phyloP scores from a whole-genome alignment of 2,797 vertebrate species.

The Salmo trutta region DNA sequence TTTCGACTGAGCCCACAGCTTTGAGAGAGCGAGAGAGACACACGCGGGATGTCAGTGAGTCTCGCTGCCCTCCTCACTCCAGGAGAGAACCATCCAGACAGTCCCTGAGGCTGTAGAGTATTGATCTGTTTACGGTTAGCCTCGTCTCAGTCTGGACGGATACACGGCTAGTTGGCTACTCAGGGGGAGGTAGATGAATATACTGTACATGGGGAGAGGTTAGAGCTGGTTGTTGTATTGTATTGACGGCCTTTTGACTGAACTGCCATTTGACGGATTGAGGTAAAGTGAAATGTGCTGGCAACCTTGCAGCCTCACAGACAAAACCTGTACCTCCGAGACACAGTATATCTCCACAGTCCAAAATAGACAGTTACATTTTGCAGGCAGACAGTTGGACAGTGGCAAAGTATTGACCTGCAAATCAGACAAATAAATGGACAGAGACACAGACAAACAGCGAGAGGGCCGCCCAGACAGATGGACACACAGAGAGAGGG shows the following conservation, averaged over 20 bases:
- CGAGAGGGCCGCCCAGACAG: neutral
- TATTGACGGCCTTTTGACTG: neutral
- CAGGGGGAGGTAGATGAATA: neutral
- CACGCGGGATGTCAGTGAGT: neutral
- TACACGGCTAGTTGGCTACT: neutral
- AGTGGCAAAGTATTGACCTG: no score
- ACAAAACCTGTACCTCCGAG: neutral
- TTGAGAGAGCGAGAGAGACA: neutral
- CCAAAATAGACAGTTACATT: neutral
- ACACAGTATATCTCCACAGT: no score
- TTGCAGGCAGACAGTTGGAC: neutral
- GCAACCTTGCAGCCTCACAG: neutral
- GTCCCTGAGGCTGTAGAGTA: constrained; percentile 20
- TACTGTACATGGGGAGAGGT: neutral
- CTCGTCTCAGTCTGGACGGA: constrained; percentile 28
- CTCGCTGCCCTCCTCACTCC: no score
- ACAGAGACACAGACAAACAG: neutral
- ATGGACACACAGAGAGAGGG: no score
- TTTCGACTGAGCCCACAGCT: neutral
- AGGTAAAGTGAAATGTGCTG: neutral
- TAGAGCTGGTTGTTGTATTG: neutral
- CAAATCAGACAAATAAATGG: neutral
- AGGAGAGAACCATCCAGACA: constrained; percentile 15
- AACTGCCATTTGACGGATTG: neutral
- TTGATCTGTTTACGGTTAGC: constrained; percentile 50